Evolutionary conservation across 2,888 invertebrate species (phyloP), one percentile per base, ranked within the genome.

Genomic region (Watsonalla cultraria): DNA sequence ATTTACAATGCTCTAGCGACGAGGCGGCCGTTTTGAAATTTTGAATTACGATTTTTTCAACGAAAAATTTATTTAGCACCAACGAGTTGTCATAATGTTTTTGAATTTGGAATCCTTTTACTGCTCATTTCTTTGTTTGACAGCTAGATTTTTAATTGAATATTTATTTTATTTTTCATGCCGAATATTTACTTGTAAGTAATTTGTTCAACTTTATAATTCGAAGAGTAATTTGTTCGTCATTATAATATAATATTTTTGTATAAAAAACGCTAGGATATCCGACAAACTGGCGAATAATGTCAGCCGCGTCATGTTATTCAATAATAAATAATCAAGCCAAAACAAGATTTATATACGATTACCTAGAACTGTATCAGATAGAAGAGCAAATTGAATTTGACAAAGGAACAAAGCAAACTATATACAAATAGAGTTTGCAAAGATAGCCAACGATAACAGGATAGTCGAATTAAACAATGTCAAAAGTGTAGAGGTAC

Each of bases 341-440:
- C 61, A 56, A 56, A 60, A 57, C 54, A 39, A 4, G 13, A 49
- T 47, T 46, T 45, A 56, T 59, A 62, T 37, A 8, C 7, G 37
- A 37, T 37, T 37, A 37, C 8, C 7, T 7, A 37, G 59, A 52
- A 51, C 47, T 53, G 58, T 62, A 66, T 66, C 65, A 57, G 61
- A 61, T 63, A 59, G 7, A n/a, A 46, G n/a, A 52, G 54, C 37
- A 37, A 53, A 46, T 37, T 42, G 52, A 57, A 54, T 53, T 58
- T 61, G 54, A 61, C 60, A 59, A 54, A 54, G 49, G 54, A 70
- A 73, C 64, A 68, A 59, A 62, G 74, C 61, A 64, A 66, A 66
- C 54, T 59, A 54, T 50, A 37, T 49, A 37, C 14, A 37, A 48
- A 34, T 49, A 7, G 13, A 39, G 15, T 39, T 39, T 35, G 46